phyloP scores from a whole-genome alignment of 2,888 invertebrate genomes.

The Bembecia ichneumoniformis region DNA sequence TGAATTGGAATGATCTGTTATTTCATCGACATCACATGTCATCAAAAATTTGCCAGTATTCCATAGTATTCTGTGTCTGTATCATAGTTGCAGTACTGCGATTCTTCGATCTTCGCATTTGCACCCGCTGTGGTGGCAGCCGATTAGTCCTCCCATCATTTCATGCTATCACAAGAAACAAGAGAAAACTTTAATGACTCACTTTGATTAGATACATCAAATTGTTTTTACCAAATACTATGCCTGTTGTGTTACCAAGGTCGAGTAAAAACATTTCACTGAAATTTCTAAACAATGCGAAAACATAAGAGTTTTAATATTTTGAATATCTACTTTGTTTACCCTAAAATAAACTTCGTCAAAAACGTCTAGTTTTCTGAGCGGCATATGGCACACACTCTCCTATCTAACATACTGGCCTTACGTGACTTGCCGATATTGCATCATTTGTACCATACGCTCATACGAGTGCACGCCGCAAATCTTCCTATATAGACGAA shows the following conservation, averaged over 20 bases:
- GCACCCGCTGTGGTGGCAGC: too few relatives aligned
- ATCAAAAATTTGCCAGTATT: neutral
- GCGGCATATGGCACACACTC: neutral
- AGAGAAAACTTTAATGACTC: too few relatives aligned
- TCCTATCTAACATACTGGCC: slow-evolving; percentile 28
- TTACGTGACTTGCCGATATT: slow-evolving; percentile 45
- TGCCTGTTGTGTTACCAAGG: too few relatives aligned
- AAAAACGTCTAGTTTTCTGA: slow-evolving; percentile 2
- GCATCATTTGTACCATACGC: slow-evolving; percentile 27
- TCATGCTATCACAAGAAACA: too few relatives aligned
- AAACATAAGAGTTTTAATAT: too few relatives aligned
- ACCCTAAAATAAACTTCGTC: neutral
- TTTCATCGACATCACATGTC: neutral
- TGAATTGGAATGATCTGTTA: neutral
- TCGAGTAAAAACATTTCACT: too few relatives aligned
- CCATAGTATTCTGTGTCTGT: slow-evolving; percentile 10
- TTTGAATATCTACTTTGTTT: too few relatives aligned
- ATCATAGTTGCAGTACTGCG: neutral
- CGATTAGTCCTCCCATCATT: too few relatives aligned
- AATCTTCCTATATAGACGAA: neutral
- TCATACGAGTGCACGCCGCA: slow-evolving; percentile 9
- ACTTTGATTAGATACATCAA: too few relatives aligned
- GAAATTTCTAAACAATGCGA: too few relatives aligned
- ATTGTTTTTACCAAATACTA: too few relatives aligned
- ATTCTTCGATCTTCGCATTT: too few relatives aligned